Evolutionary conservation across 1,140 invertebrate species (phyloP), one percentile per base, ranked within the genome.

Genomic region (Atta cephalotes): DNA sequence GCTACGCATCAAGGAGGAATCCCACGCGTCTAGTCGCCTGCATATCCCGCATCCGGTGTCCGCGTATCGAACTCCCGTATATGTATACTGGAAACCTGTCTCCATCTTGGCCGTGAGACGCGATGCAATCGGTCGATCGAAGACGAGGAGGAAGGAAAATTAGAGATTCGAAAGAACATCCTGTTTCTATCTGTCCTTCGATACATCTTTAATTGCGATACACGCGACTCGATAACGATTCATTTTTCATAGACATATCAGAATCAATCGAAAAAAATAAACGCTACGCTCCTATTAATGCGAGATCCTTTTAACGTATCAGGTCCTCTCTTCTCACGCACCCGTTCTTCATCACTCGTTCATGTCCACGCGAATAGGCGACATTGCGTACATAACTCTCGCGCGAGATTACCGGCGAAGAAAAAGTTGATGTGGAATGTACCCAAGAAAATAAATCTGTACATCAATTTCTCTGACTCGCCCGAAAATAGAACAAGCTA

Each of bases 11-110:
- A 39, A n/a, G 71, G 60, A 78, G 84, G 85, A 92, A 92, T 93
- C 92, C 92, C 92, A 93, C 92, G 92, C 92, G 91, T 93, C 92
- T 92, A 90, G 91, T 92, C 91, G 89, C 85, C 91, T 89, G 86
- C 87, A 87, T 92, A 91, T 92, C 84, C 91, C 91, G 92, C 91
- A 93, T 93, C 92, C 92, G 92, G 92, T 93, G 88, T 84, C 80
- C 88, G 66, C 86, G 84, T 56, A 82, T 90, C 90, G 78, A 81
- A 81, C 35, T 45, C 63, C 88, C 72, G 74, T 82, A 66, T 28
- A 28, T 28, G 2, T 58, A 25, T 35, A 63, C 88, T 87, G 86
- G 35, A 92, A 93, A 92, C 92, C 89, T 92, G 92, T 93, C 90
- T 85, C 88, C 87, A 66, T 66, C 81, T 68, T 18, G 78, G 28